Evolutionary conservation across 2,888 invertebrate species (phyloP).

Genomic region (Pandemis corylana): DNA sequence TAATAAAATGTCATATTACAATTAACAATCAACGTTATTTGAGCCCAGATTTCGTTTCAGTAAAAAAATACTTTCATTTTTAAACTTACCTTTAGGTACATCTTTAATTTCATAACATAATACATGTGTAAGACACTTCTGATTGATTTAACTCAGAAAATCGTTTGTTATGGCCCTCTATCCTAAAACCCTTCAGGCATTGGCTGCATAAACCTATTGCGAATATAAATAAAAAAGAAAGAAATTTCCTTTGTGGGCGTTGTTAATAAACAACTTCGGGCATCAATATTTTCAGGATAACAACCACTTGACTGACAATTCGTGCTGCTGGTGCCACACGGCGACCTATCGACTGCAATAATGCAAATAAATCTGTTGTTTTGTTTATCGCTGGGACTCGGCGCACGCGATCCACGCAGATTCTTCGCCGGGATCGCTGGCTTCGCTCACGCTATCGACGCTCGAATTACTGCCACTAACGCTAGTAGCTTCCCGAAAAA

Average conservation of each 20-base stretch:
- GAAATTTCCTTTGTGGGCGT: not conserved
- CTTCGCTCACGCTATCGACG: conserved; percentile 4
- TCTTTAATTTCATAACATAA: too few species aligned
- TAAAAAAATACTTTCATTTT: too few species aligned
- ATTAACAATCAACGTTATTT: too few species aligned
- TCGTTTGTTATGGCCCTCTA: too few species aligned
- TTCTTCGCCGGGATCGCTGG: not conserved
- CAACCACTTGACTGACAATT: conserved; percentile 21
- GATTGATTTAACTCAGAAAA: too few species aligned
- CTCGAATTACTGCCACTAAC: not conserved
- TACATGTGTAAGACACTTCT: too few species aligned
- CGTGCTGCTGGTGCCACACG: conserved; percentile 9
- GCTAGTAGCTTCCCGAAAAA: too few species aligned
- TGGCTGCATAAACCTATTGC: not conserved
- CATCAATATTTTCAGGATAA: conserved; percentile 3
- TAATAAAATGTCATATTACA: too few species aligned
- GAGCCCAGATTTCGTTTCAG: too few species aligned
- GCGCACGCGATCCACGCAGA: conserved; percentile 19
- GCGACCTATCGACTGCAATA: conserved; percentile 16
- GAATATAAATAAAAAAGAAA: not conserved
- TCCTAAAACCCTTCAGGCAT: too few species aligned
- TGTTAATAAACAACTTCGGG: not conserved
- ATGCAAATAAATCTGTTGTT: conserved; percentile 24
- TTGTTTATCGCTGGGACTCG: conserved; percentile 17
- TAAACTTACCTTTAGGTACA: too few species aligned